Evolutionary conservation across 1,140 invertebrate species (phyloP).

Genomic region (Diorhabda elongata): DNA sequence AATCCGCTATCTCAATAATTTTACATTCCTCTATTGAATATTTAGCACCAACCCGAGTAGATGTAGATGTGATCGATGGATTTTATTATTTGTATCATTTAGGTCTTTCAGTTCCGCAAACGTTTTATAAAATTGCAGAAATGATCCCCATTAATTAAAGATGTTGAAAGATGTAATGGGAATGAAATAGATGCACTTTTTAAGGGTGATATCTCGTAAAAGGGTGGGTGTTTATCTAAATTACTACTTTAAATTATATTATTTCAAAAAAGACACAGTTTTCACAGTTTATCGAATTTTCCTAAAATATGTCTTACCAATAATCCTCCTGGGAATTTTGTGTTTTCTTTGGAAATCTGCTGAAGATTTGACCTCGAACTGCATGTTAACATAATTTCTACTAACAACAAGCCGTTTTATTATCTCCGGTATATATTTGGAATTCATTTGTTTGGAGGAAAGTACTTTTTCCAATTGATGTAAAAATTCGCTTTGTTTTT

Average conservation of each 20-base stretch:
- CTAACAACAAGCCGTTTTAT: conserved; percentile 23
- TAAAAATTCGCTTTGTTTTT: conserved; percentile 36
- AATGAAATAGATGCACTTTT: conserved; percentile 29
- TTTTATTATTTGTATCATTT: conserved; percentile 31
- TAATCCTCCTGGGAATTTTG: conserved; percentile 22
- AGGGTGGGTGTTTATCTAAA: conserved; percentile 20
- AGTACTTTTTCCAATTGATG: conserved; percentile 35
- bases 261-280: no score
- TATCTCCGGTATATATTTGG: conserved; percentile 24
- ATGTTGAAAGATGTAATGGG: conserved; percentile 34
- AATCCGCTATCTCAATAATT: conserved; percentile 26
- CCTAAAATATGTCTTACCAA: conserved; percentile 10
- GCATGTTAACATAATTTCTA: conserved; percentile 23
- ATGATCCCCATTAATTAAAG: conserved; percentile 36
- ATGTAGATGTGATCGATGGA: conserved; percentile 35
- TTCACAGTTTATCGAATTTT: no score
- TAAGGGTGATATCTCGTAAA: not conserved
- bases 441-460: conserved; percentile 21
- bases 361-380: conserved; percentile 20
- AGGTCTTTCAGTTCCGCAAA: not conserved
- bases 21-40: conserved; percentile 19
- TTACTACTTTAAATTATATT: no score
- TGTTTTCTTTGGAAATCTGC: conserved; percentile 17
- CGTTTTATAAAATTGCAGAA: no score
- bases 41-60: conserved; percentile 20